These are phyloP conservation scores for Mythimna ferrago DNA, from an alignment of 2,888 invertebrate species.

Conservation along the genomic window DNA sequence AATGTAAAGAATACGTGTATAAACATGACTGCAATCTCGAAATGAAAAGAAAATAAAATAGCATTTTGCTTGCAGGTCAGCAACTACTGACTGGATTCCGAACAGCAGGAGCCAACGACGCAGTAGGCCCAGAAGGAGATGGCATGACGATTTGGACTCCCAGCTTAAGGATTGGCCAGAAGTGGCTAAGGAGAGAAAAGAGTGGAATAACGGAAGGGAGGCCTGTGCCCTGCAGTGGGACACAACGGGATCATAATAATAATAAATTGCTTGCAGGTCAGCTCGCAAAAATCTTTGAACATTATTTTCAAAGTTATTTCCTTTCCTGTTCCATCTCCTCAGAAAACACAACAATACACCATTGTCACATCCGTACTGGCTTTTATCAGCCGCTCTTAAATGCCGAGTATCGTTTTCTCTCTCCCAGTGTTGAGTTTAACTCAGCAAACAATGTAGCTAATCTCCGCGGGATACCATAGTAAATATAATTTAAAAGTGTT, in stretches of 20 bases:
- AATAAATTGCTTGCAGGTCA: neutral
- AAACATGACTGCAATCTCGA: neutral
- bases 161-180: too few relatives aligned
- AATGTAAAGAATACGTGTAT: neutral
- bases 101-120: too few relatives aligned
- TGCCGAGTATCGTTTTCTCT: constrained; percentile 18
- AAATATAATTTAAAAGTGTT: constrained; percentile 27
- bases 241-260: too few relatives aligned
- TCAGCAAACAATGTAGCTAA: constrained; percentile 16
- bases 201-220: too few relatives aligned
- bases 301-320: constrained; percentile 2
- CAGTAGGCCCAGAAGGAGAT: too few relatives aligned
- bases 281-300: neutral
- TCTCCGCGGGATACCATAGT: constrained; percentile 5
- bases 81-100: neutral
- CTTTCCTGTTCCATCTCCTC: constrained; percentile 11
- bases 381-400: constrained; percentile 43
- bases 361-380: constrained; percentile 65
- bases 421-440: constrained; percentile 12
- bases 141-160: too few relatives aligned
- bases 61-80: constrained; percentile 3
- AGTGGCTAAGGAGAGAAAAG: too few relatives aligned
- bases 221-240: too few relatives aligned
- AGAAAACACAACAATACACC: constrained; percentile 63
- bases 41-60: constrained; percentile 15